Evolutionary conservation across 2,888 invertebrate species (phyloP), one percentile per base, ranked within the genome.

Genomic region (Epistrophe eligans): DNA sequence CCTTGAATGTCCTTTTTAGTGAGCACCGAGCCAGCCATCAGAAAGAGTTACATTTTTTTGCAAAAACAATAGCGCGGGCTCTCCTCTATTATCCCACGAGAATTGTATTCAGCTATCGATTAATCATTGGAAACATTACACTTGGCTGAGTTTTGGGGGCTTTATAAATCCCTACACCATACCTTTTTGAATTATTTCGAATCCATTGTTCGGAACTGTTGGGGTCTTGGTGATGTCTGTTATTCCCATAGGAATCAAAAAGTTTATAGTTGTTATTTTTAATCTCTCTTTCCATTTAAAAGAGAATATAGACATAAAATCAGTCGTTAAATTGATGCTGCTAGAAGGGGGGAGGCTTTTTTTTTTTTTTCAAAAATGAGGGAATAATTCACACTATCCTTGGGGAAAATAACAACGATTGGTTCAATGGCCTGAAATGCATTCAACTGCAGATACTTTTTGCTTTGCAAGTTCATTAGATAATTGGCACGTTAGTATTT

Each of bases 371-470:
- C 43, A 48, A 64, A 57, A 43, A 28, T 35, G n/a, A 32, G 52
- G 60, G 40, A 55, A 64, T 70, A 57, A 80, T 70, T 70, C 24
- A 52, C 52, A 58, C 67, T 19, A 60, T 73, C 38, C 50, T 52
- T 17, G 38, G 71, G 43, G 19, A 28, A 24, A 17, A 60, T 17
- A 55, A 58, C 40, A 40, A 19, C 11, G 6, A 9, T 71, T 28
- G 62, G 82, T 77, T 82, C 85, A 85, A 82, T 82, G 85, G 70
- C 74, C 77, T 67, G 73, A 82, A 77, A 85, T 85, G 82, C 85
- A 82, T 82, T 85, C 77, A 77, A 73, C 64, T 85, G 82, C 82
- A 82, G 73, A 85, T 82, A 77, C 67, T 28, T 55, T 64, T 71
- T 72, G 52, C 58, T 45, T 64, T 70, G 67, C 70, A 79, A 81